Percentiles rank a stretch among this genome's conserved stretches.
phyloP scores from a whole-genome alignment of 1,140 invertebrate genomes.

The Condylostylus longicornis region DNA sequence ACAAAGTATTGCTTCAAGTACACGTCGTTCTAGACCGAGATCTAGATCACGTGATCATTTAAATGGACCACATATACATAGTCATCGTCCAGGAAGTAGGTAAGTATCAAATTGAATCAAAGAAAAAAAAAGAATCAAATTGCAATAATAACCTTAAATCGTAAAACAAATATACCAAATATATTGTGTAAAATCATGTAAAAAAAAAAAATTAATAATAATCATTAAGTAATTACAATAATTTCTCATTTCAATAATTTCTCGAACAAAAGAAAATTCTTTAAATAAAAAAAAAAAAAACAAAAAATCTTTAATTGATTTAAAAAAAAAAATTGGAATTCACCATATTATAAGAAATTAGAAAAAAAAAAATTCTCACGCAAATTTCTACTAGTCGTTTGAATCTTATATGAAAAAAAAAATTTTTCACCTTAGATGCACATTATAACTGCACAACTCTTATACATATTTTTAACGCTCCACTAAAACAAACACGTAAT shows the following conservation, averaged over 20 bases:
- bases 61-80: constrained; percentile 31
- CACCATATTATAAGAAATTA: no score
- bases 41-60: constrained; percentile 42
- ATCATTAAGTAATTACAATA: neutral
- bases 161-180: neutral
- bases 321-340: no score
- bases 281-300: no score
- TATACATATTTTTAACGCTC: no score
- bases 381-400: no score
- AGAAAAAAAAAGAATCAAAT: neutral
- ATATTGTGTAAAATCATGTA: neutral
- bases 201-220: neutral
- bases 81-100: constrained; percentile 40
- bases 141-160: neutral
- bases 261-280: neutral
- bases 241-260: neutral
- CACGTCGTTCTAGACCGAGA: constrained; percentile 48
- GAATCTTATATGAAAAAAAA: no score
- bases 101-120: constrained; percentile 18
- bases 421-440: no score
- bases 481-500: no score
- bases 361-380: no score
- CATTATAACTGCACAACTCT: no score
- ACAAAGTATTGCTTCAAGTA: constrained; percentile 41
- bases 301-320: no score